Percentiles rank a stretch among this genome's conserved stretches.
Conservation (phyloP, 2,113 vertebrate species). For the Loxodonta africana region DNA sequence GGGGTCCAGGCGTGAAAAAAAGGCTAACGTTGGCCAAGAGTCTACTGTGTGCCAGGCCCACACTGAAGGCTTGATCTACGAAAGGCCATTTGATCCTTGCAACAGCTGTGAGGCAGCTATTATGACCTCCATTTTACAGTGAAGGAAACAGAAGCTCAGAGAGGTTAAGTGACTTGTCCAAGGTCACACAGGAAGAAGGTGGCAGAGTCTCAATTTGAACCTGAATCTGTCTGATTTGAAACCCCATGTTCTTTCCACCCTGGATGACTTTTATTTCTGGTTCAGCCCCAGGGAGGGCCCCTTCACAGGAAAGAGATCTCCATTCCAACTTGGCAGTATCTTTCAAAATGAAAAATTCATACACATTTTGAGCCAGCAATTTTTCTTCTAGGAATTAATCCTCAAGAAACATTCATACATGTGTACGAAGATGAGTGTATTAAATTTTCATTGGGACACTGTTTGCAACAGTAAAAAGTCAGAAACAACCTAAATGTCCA, state of each 20-base stretch:
- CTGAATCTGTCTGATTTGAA: neutral
- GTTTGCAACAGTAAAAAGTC: conserved; percentile 31
- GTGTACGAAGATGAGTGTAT: conserved; percentile 15
- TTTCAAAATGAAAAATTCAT: conserved; percentile 79
- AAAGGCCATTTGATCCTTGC: neutral
- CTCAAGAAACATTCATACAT: conserved; percentile 69
- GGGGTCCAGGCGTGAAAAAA: neutral
- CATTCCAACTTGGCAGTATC: conserved; percentile 70
- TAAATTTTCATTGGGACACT: neutral
- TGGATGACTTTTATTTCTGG: neutral
- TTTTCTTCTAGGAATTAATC: conserved; percentile 77
- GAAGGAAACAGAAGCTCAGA: conserved; percentile 54
- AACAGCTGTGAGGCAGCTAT: neutral
- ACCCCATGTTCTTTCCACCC: conserved; percentile 1
- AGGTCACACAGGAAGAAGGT: conserved; percentile 53
- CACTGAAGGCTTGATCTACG: neutral
- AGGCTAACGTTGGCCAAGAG: neutral
- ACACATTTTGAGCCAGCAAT: conserved; percentile 66
- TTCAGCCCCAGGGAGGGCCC: conserved; percentile 24
- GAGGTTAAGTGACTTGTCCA: conserved; percentile 26
- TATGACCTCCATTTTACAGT: neutral
- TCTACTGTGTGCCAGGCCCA: neutral
- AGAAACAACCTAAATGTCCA: conserved; percentile 19
- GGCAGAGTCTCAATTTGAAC: conserved; percentile 35
- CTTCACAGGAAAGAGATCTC: conserved; percentile 74